Evolutionary conservation across 2,888 invertebrate species (phyloP), one percentile per base, ranked within the genome.

Genomic region (Hyppa rectilinea): DNA sequence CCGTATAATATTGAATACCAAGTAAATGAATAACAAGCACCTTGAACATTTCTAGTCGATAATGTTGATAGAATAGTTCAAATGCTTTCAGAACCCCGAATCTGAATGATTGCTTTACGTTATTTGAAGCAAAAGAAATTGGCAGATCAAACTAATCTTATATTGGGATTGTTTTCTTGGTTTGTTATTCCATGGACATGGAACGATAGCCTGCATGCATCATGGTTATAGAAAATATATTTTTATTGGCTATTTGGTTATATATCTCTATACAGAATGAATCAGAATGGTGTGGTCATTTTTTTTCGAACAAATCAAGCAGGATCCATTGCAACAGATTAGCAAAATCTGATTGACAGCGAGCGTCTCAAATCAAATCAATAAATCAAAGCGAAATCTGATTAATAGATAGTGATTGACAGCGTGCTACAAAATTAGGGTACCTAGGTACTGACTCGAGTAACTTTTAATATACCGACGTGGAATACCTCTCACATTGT

Each of bases 1-100:
- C 3, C 29, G 5, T 20, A 14, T 23, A 43, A 34, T 17, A 17
- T 47, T 23, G 31, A 14, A 40, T 14, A 36, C 12, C 5, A 23
- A 5, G n/a, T 29, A 36, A 29, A 36, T 36, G 29, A 53, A 38
- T 52, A 36, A 43, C 23, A 52, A 31, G 20, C 20, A 64, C 50
- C 75, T 31, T 75, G 70, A 67, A 52, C 70, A 14, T 23, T 59
- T 29, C 2, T 17, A 38, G 9, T 40, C 9, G 7, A 34, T 49
- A 26, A 74, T 17, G 17, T 40, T 26, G 4, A 49, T 34, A 4
- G 17, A 20, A 63, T 43, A 36, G 5, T 64, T 49, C 12, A 64
- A 70, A 38, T 49, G 0, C 20, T 20, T 47, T 14, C n/a, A 31
- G 23, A 38, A 31, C 23, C 38, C 26, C 4, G 1, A 20, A 38